Evolutionary conservation across 2,113 vertebrate species (phyloP).

Genomic region (Callionymus lyra): DNA sequence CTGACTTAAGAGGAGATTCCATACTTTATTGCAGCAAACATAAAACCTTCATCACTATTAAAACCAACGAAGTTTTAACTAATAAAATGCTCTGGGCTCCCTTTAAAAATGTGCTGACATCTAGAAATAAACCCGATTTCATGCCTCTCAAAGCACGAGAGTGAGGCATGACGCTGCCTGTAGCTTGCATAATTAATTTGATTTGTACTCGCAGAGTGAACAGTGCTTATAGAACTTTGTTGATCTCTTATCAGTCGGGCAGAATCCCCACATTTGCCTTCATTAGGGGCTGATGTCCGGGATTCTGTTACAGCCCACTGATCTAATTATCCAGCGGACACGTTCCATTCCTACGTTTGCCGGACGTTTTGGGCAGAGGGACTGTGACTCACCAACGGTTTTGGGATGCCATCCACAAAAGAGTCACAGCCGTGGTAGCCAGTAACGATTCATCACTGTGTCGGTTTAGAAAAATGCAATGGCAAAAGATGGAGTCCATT

Average conservation of each 20-base stretch:
- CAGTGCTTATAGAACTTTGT: slow-evolving; percentile 38
- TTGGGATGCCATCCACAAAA: too few relatives aligned
- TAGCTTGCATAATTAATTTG: slow-evolving; percentile 53
- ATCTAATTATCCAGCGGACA: too few relatives aligned
- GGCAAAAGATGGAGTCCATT: too few relatives aligned
- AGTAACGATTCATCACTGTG: too few relatives aligned
- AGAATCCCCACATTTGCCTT: too few relatives aligned
- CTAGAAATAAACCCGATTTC: slow-evolving; percentile 55
- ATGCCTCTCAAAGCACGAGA: slow-evolving; percentile 51
- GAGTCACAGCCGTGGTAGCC: too few relatives aligned
- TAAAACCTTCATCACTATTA: background rate
- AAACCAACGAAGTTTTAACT: slow-evolving; percentile 1
- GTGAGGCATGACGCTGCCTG: slow-evolving; percentile 47
- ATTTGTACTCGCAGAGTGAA: slow-evolving; percentile 47
- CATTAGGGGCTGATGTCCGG: too few relatives aligned
- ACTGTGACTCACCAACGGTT: background rate
- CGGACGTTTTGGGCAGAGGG: too few relatives aligned
- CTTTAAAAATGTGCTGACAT: slow-evolving; percentile 42
- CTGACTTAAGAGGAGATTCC: background rate
- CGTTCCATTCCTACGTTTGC: too few relatives aligned
- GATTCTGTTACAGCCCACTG: too few relatives aligned
- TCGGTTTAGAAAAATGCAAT: too few relatives aligned
- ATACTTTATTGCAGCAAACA: slow-evolving; percentile 6
- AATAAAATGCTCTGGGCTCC: slow-evolving; percentile 24
- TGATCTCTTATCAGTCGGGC: slow-evolving; percentile 29